Evolutionary conservation across 2,888 invertebrate genomes (phyloP).

Genomic region (Napeogenes sylphis): DNA sequence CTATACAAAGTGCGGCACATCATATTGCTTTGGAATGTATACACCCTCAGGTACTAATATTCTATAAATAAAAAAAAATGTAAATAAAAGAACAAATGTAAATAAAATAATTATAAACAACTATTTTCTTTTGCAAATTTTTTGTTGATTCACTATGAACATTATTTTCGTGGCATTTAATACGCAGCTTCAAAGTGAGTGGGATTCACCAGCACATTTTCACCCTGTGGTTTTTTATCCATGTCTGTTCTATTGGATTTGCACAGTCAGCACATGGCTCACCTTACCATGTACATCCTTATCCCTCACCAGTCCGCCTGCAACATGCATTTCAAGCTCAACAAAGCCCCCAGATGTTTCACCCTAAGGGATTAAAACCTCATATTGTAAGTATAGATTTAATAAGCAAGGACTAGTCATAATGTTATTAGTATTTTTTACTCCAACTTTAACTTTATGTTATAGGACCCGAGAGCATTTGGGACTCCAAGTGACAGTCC

Average conservation of each 20-base stretch:
- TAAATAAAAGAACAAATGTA: background rate
- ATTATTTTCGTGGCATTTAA: background rate
- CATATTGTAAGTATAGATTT: constrained; percentile 68
- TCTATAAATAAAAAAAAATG: constrained; percentile 5
- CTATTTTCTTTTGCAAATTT: background rate
- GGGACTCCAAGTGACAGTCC: constrained; percentile 68
- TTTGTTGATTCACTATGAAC: background rate
- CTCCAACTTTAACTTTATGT: constrained; percentile 12
- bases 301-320: constrained; percentile 78
- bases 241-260: constrained; percentile 69
- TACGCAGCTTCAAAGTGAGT: constrained; percentile 1
- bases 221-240: constrained; percentile 65
- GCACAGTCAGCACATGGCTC: constrained; percentile 80
- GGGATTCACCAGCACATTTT: constrained; percentile 51
- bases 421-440: background rate
- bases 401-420: background rate
- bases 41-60: constrained; percentile 57
- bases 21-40: constrained; percentile 68
- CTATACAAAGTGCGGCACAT: constrained; percentile 63
- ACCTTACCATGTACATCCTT: constrained; percentile 86
- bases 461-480: constrained; percentile 57
- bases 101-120: background rate
- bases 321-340: constrained; percentile 80
- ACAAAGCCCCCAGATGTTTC: constrained; percentile 77
- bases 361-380: constrained; percentile 79